These are phyloP conservation scores for Paracentrotus lividus DNA, from an alignment of 53 echinoderm and acorn worm species.

Conservation along the genomic window DNA sequence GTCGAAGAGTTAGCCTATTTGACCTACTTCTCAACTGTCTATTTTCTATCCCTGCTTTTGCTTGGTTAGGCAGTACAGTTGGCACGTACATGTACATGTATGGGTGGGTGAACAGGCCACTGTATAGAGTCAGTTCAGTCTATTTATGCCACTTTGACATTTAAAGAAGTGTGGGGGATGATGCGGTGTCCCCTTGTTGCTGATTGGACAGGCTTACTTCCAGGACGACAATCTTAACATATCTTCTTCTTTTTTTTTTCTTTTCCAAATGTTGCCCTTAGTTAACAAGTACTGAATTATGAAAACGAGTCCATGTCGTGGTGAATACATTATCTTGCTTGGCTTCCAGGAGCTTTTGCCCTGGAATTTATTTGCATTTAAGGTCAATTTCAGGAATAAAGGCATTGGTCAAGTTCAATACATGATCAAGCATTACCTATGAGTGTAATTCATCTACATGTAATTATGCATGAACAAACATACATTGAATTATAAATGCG, in stretches of 20 bases:
- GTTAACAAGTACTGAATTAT: background rate
- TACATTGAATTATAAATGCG: background rate
- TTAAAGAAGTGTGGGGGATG: slow-evolving; percentile 62
- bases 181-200: slow-evolving; percentile 13
- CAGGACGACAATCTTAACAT: background rate
- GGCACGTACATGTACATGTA: background rate
- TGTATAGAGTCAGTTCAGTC: background rate
- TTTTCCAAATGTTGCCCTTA: background rate
- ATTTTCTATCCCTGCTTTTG: slow-evolving; percentile 51
- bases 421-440: background rate
- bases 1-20: slow-evolving; percentile 9
- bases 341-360: too few relatives aligned
- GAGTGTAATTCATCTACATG: background rate
- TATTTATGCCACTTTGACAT: slow-evolving; percentile 70
- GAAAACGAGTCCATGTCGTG: background rate
- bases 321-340: too few relatives aligned
- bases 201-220: slow-evolving; percentile 14
- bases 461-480: background rate
- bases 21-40: slow-evolving; percentile 51
- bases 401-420: background rate
- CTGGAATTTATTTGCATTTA: too few relatives aligned
- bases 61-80: slow-evolving; percentile 47
- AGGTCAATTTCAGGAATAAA: background rate
- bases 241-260: background rate
- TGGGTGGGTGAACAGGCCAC: too few relatives aligned